Conservation (phyloP, 1,140 invertebrate species). For the Carposina sasakii region DNA sequence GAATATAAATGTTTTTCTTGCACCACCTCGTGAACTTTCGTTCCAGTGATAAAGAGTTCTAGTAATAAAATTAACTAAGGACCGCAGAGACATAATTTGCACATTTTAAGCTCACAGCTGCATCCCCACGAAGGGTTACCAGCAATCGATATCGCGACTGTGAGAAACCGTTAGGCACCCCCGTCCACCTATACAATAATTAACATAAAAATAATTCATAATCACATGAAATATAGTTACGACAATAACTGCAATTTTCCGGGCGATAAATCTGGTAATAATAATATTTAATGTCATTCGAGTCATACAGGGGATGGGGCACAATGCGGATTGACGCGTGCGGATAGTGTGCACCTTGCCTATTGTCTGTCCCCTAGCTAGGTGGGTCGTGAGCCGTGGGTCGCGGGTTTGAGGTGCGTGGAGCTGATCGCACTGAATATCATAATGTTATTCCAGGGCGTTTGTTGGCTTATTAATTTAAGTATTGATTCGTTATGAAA, state of each 20-base stretch:
- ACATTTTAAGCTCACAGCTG: no score
- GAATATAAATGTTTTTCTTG: no score
- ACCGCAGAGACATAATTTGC: no score
- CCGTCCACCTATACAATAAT: conserved; percentile 42
- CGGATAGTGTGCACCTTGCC: conserved; percentile 46
- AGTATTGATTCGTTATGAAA: no score
- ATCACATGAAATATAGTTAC: conserved; percentile 46
- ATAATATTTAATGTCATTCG: conserved; percentile 47
- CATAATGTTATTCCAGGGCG: no score
- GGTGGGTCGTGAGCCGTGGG: neutral
- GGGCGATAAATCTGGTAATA: conserved; percentile 62
- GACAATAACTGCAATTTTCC: conserved; percentile 65
- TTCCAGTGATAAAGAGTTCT: no score
- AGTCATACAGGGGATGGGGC: neutral
- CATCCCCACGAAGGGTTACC: no score
- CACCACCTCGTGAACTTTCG: no score
- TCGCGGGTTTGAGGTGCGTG: neutral
- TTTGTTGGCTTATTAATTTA: no score
- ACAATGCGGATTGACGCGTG: conserved; percentile 37
- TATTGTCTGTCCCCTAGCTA: conserved; percentile 27
- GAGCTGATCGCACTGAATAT: no score
- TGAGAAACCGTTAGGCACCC: conserved; percentile 37
- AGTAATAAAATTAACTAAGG: no score
- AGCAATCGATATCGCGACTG: no score
- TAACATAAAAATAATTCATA: conserved; percentile 65